Evolutionary conservation across 1,140 invertebrate species (phyloP).

Genomic region (Lucilia cuprina): DNA sequence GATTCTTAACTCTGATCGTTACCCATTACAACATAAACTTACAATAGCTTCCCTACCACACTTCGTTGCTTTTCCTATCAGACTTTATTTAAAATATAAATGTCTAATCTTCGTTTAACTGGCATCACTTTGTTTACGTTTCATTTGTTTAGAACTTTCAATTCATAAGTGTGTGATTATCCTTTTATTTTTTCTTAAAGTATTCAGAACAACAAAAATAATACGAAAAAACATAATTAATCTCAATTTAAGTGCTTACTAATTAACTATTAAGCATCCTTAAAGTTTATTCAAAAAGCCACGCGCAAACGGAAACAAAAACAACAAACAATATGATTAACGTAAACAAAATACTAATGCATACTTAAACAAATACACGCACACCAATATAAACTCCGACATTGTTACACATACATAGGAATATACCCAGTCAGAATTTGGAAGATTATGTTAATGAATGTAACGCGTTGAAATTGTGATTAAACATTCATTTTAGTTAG

Average conservation of each 20-base stretch:
- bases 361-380: background rate
- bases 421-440: too few relatives aligned
- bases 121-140: too few relatives aligned
- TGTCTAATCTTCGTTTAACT: too few relatives aligned
- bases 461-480: too few relatives aligned
- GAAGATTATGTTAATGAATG: too few relatives aligned
- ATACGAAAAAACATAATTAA: background rate
- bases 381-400: background rate
- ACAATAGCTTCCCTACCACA: too few relatives aligned
- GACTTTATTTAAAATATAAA: too few relatives aligned
- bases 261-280: slow-evolving; percentile 27
- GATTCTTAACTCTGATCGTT: too few relatives aligned
- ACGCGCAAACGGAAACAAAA: background rate
- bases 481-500: too few relatives aligned
- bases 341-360: background rate
- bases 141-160: background rate
- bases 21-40: too few relatives aligned
- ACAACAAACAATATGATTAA: background rate
- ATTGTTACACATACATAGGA: too few relatives aligned
- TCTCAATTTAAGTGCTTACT: slow-evolving; percentile 31
- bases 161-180: background rate
- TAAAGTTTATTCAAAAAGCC: background rate
- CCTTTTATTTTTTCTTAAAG: background rate
- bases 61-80: too few relatives aligned
- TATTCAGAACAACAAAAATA: background rate